Evolutionary conservation across 2,888 invertebrate genomes (phyloP).

Genomic region (Nymphalis urticae): DNA sequence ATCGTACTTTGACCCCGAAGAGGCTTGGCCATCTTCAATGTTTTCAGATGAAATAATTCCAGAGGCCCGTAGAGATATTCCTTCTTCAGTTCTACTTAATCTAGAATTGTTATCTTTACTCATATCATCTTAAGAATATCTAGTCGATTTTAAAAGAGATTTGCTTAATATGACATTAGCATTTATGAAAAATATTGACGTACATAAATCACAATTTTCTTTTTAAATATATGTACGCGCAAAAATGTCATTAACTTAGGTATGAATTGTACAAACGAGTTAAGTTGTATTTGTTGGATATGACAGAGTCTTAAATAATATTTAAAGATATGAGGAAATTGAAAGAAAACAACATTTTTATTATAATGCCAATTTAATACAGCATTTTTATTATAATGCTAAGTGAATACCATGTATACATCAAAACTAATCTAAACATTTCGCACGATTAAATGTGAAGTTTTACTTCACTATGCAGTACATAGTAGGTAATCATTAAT

Average conservation of each 20-base stretch:
- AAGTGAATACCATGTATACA: slow-evolving; percentile 70
- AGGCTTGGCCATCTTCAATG: slow-evolving; percentile 50
- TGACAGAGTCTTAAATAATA: no score
- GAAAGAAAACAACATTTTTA: slow-evolving; percentile 40
- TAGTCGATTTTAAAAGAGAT: slow-evolving; percentile 26
- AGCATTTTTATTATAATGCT: slow-evolving; percentile 58
- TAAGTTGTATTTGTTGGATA: no score
- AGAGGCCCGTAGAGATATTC: slow-evolving; percentile 43
- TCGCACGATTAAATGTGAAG: slow-evolving; percentile 61
- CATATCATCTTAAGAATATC: slow-evolving; percentile 49
- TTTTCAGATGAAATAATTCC: slow-evolving; percentile 33
- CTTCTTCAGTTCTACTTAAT: slow-evolving; percentile 49
- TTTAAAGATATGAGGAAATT: background rate
- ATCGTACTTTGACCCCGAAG: slow-evolving; percentile 62
- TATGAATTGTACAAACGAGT: no score
- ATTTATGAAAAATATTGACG: slow-evolving; percentile 12
- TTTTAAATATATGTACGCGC: background rate
- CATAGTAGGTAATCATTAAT: slow-evolving; percentile 46
- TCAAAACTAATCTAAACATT: slow-evolving; percentile 53
- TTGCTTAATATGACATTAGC: background rate
- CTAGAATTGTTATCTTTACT: slow-evolving; percentile 53
- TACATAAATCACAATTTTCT: slow-evolving; percentile 8
- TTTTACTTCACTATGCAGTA: slow-evolving; percentile 61
- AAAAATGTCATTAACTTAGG: background rate
- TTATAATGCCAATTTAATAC: slow-evolving; percentile 68